Conservation (phyloP, 2,888 invertebrate genomes). For the Iphiclides podalirius region DNA sequence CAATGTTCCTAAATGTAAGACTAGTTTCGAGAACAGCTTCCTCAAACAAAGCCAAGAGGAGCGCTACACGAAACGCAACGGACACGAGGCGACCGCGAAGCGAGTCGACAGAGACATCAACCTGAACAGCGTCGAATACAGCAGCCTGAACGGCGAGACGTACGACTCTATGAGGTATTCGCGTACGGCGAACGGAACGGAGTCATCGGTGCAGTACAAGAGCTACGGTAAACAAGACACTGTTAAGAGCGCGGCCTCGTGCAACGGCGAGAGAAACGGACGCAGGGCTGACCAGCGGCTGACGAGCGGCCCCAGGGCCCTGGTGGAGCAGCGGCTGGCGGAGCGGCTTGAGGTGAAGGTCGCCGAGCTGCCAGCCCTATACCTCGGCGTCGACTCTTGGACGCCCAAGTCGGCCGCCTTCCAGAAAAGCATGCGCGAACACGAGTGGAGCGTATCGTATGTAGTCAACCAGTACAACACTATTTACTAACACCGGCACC, state of each 20-base stretch:
- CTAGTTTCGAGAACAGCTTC: conserved; percentile 75
- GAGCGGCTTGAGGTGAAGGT: conserved; percentile 76
- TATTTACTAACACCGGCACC: conserved; percentile 43
- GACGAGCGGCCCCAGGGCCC: conserved; percentile 66
- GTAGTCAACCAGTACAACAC: conserved; percentile 44
- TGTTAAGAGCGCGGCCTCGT: conserved; percentile 74
- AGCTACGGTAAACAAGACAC: conserved; percentile 73
- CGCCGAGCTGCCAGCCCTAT: conserved; percentile 83
- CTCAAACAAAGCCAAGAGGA: conserved; percentile 72
- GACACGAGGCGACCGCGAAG: conserved; percentile 60
- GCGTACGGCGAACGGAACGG: conserved; percentile 74
- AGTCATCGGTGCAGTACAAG: conserved; percentile 70
- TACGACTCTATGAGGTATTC: conserved; percentile 77
- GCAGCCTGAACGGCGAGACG: conserved; percentile 68
- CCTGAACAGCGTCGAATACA: conserved; percentile 68
- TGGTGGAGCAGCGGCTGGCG: conserved; percentile 72
- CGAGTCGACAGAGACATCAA: conserved; percentile 70
- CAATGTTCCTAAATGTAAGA: conserved; percentile 78
- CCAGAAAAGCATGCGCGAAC: conserved; percentile 78
- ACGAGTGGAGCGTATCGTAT: conserved; percentile 81
- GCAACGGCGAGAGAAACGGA: conserved; percentile 71
- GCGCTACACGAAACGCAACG: conserved; percentile 70
- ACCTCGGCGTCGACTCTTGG: conserved; percentile 86
- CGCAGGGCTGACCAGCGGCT: conserved; percentile 62
- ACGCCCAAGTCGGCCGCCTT: conserved; percentile 84